These are phyloP conservation scores for Coptodon rendalli DNA, from an alignment of 2,113 vertebrate genomes.

Conservation along the genomic window DNA sequence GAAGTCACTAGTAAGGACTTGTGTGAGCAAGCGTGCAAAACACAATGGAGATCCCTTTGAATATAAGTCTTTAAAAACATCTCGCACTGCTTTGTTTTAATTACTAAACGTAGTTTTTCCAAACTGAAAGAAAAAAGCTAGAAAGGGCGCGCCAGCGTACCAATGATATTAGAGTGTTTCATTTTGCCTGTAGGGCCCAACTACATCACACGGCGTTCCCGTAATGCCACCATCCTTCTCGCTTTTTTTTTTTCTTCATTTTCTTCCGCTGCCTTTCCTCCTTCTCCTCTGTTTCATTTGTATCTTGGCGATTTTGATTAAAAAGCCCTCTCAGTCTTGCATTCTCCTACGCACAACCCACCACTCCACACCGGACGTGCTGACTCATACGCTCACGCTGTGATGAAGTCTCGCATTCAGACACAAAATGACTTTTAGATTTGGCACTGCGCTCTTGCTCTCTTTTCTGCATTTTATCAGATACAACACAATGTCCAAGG, in stretches of 20 bases:
- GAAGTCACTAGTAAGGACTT: not conserved
- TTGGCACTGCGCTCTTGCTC: not conserved
- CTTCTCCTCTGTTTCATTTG: slow-evolving; percentile 24
- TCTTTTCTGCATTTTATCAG: not conserved
- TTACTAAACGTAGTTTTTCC: not conserved
- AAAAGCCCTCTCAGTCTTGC: not conserved
- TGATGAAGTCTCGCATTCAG: not conserved
- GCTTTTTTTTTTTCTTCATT: not conserved
- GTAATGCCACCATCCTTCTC: slow-evolving; percentile 9
- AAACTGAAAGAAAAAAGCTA: not conserved
- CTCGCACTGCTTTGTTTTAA: not conserved
- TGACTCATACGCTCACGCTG: slow-evolving; percentile 31
- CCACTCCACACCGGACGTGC: slow-evolving; percentile 24
- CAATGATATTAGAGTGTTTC: slow-evolving; percentile 23
- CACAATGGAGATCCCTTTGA: not conserved
- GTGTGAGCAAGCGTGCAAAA: not conserved
- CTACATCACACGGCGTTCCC: slow-evolving; percentile 42
- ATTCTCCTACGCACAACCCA: slow-evolving; percentile 24
- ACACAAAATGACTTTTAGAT: not conserved
- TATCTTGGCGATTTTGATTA: slow-evolving; percentile 2
- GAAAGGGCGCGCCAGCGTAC: slow-evolving; percentile 6
- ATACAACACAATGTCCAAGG: not conserved
- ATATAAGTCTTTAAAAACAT: not conserved
- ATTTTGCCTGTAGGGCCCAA: slow-evolving; percentile 25
- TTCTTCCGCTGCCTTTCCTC: not conserved